Conservation (phyloP, 2,113 vertebrate genomes). For the Arvicanthis niloticus region DNA sequence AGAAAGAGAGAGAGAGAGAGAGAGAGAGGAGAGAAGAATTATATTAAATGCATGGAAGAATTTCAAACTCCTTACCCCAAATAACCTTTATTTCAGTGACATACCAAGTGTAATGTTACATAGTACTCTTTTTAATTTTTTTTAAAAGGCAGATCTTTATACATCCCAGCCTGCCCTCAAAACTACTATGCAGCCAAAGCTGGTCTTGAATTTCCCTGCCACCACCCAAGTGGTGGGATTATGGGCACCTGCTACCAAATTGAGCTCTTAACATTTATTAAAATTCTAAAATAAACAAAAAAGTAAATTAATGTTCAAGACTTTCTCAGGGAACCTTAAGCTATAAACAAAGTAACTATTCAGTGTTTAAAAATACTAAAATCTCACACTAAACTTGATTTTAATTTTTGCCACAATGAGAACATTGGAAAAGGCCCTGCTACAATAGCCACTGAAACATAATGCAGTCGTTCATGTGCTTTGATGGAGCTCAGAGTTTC, state of each 20-base stretch:
- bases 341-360: constrained; percentile 33
- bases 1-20: too few relatives aligned
- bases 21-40: too few relatives aligned
- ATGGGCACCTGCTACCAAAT: neutral
- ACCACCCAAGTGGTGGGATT: neutral
- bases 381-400: constrained; percentile 8
- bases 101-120: constrained; percentile 1
- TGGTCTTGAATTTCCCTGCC: neutral
- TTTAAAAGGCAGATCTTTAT: neutral
- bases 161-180: neutral
- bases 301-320: constrained; percentile 48
- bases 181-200: neutral
- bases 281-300: constrained; percentile 64
- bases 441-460: neutral
- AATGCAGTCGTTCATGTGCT: neutral
- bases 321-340: constrained; percentile 41
- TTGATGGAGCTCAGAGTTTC: neutral
- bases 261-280: constrained; percentile 27
- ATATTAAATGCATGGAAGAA: constrained; percentile 1
- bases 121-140: neutral
- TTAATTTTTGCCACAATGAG: neutral
- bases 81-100: constrained; percentile 57
- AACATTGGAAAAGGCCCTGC: neutral
- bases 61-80: constrained; percentile 10
- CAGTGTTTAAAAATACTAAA: constrained; percentile 15